Evolutionary conservation across 2,888 invertebrate species (phyloP), one percentile per base, ranked within the genome.

Genomic region (Galeruca laticollis): DNA sequence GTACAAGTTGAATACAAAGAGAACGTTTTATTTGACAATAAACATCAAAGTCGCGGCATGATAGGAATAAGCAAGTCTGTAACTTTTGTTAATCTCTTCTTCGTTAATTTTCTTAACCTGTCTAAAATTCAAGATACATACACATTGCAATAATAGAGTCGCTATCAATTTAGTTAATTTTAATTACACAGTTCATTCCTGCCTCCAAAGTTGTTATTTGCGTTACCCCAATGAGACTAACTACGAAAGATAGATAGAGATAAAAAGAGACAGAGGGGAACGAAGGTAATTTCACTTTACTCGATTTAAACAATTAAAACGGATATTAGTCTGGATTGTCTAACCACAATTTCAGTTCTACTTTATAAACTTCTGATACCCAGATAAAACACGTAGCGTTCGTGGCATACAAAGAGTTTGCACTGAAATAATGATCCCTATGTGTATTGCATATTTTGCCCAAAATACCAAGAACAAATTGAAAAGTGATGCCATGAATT

Each of bases 271-370:
- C 6, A 26, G 6, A 26, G 20, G 54, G 40, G 56, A 54, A 64
- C 64, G 43, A 56, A 64, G 64, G 56, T 56, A 64, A 64, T 64
- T 64, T 56, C 56, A 56, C 33, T 64, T 56, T 31, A 43, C 64
- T 64, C 31, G 31, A 64, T 64, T 64, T 64, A 31, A 64, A 64
- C 56, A 64, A 64, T 64, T 64, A 64, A 47, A 56, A 18, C 64
- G 11, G 64, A 64, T 56, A 56, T 56, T 64, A 64, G 31, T 56
- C 64, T 64, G 54, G 56, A 64, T 64, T 64, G 64, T 56, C 35
- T 64, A 43, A 54, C 64, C 56, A 56, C 56, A 64, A 56, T 56
- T 56, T 56, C 43, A 37, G 52, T 54, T 40, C 37, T 43, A 15
- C 37, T 63, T 54, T 37, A 64, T 64, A 64, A 63, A 63, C 54